Base-by-base conservation (phyloP, 2,888 invertebrate species). In the Glyphotaelius pellucidus region DNA sequence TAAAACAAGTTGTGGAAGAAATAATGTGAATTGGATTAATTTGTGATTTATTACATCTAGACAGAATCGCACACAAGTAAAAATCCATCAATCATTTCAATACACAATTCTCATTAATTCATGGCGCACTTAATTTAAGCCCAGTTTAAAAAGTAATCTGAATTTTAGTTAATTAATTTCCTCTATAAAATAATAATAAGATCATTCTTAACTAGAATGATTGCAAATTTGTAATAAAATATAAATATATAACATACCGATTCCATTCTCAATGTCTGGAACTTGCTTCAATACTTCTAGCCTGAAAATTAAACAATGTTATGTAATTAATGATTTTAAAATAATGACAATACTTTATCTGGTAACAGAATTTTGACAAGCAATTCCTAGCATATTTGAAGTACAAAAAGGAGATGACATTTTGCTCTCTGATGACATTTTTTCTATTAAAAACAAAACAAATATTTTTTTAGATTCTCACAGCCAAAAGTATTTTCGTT, bases 281-380 rank as follows among this genome's bases (percentile, higher is more conserved):
- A 94, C 95, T 93, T 96, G 96, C 35, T 95, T 95, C n/a, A 97
- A 94, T 1, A 97, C 96, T 52, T 95, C 95, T 93, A 95, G 96
- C 47, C 97, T 97, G 94, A 14, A 94, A 93, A n/a, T 81, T 80
- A 86, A 87, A 90, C 14, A 80, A 47, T 47, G 47, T 47, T 47
- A 47, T 47, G 14, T 15, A 47, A 47, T 47, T 14, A 47, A 47
- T 47, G 3, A 47, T 47, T 47, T 47, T 47, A 47, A 15, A 47
- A 47, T 47, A 47, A 47, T 47, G 47, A 47, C 15, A 4, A 12
- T 14, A 25, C 25, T 25, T 19, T 19, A 19, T 67, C 52, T 67
- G 52, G 25, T 25, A 67, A 25, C 52, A 38, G 38, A 11, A 38
- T 38, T 38, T 38, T 38, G 11, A 38, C 38, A 9, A 38, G 38